Conservation (phyloP, 2,113 vertebrate genomes). For the Phoxinus phoxinus region DNA sequence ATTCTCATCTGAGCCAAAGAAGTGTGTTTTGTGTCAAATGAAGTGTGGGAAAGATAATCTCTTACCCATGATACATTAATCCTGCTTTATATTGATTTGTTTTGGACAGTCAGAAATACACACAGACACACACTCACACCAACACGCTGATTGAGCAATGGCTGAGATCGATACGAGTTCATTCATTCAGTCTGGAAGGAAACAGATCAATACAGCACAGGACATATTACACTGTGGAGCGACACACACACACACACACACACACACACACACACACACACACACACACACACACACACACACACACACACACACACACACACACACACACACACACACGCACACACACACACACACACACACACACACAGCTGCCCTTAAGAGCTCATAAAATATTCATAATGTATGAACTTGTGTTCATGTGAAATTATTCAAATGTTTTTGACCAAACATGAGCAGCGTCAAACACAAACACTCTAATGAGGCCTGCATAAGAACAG, state of each 20-base stretch:
- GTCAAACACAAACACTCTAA: slow-evolving; percentile 13
- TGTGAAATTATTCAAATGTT: slow-evolving; percentile 18
- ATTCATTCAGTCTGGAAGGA: slow-evolving; percentile 30
- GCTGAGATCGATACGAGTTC: slow-evolving; percentile 14
- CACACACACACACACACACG: neutral
- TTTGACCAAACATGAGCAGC: neutral
- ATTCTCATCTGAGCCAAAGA: neutral
- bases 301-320: neutral
- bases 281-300: neutral
- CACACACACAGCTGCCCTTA: neutral
- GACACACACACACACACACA: neutral
- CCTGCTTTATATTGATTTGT: slow-evolving; percentile 34
- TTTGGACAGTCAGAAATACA: slow-evolving; percentile 14
- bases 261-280: neutral
- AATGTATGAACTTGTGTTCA: neutral
- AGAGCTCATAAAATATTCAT: slow-evolving; percentile 18
- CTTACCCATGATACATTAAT: slow-evolving; percentile 19
- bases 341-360: neutral
- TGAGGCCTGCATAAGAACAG: slow-evolving; percentile 3
- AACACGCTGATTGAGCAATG: slow-evolving; percentile 21
- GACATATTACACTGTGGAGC: slow-evolving; percentile 27
- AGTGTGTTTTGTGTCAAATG: slow-evolving; percentile 34
- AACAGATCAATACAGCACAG: slow-evolving; percentile 34
- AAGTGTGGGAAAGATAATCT: slow-evolving; percentile 21
- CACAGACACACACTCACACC: neutral